A percentile compares a stretch with the other conserved stretches of the same genome.
Evolutionary conservation across 2,797 vertebrate species (phyloP).

Genomic region (Enteromius anoplus): DNA sequence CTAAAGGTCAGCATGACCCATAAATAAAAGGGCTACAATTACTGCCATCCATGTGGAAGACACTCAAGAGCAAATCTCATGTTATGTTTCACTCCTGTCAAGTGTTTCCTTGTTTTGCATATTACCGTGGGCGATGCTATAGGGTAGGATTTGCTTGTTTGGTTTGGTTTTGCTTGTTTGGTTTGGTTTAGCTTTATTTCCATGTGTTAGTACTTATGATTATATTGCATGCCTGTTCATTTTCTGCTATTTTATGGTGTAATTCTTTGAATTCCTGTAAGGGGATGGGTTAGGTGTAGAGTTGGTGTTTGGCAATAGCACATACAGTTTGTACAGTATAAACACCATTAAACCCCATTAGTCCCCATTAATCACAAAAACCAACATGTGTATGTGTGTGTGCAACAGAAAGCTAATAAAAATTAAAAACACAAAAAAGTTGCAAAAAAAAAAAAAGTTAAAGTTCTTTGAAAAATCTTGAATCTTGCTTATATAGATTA

Average conservation of each 20-base stretch:
- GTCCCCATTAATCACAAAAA: no score
- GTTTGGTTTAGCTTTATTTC: neutral
- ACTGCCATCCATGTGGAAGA: slow-evolving; percentile 33
- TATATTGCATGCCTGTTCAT: neutral
- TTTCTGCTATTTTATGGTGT: neutral
- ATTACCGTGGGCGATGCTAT: neutral
- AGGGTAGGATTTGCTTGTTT: neutral
- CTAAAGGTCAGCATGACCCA: slow-evolving; percentile 46
- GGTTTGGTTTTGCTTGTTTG: neutral
- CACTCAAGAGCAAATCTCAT: slow-evolving; percentile 23
- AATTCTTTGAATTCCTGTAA: neutral
- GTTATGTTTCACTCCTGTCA: neutral
- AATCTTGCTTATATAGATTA: no score
- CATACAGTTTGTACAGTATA: no score
- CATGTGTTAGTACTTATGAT: neutral
- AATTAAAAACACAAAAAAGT: no score
- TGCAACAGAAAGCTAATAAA: no score
- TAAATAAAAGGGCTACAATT: slow-evolving; percentile 45
- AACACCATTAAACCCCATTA: no score
- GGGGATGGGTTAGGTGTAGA: no score
- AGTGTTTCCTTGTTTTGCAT: neutral
- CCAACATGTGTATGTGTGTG: no score
- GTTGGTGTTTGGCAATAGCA: no score
- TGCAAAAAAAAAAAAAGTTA: no score
- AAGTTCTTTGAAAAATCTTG: no score